Base-by-base conservation (phyloP, 2,113 vertebrate genomes). In the Falco punctatus region DNA sequence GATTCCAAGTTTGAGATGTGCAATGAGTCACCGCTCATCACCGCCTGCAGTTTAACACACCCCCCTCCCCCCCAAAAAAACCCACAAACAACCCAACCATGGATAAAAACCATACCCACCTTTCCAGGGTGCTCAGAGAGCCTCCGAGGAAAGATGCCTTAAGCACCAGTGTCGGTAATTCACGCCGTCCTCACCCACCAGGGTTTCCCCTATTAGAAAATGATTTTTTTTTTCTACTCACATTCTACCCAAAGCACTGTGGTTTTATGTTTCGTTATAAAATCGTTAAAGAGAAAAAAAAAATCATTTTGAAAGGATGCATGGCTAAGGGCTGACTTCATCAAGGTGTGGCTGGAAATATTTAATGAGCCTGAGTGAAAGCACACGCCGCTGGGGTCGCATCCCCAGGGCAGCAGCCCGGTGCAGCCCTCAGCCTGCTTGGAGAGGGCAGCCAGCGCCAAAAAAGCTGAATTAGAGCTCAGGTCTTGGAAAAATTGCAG, bases 301-400 rank as follows among this genome's bases (percentile, higher is more conserved):
- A 33, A 48, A 32, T 28, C 3, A 48, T 54, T 81, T 74, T 3
- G 8, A 54, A 81, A 81, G 49, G 67, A 10, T 55, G 67, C 80
- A 52, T 95, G 0, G 8, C n/a, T 71, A 24, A 73, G 75, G 42
- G 79, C 32, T 96, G 88, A 91, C 88, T 70, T 96, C 92, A 94
- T 88, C 72, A 74, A 92, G 92, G 94, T 77, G 86, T 88, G 94
- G 88, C 90, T 93, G 80, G 49, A 88, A 93, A 54, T 40, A 70
- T 17, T 94, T 93, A 54, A 73, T 0, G 16, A 93, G 82, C 42
- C 13, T 12, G 28, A 83, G 67, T 12, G 38, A 75, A 75, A 84
- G 79, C 42, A 17, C 1, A 2, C 4, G 2, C 32, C 66, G 83
- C 67, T 71, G 80, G 48, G 44, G 42, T 27, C 44, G 62, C n/a